Conservation (phyloP, 2,797 vertebrate species). For the Masticophis lateralis region DNA sequence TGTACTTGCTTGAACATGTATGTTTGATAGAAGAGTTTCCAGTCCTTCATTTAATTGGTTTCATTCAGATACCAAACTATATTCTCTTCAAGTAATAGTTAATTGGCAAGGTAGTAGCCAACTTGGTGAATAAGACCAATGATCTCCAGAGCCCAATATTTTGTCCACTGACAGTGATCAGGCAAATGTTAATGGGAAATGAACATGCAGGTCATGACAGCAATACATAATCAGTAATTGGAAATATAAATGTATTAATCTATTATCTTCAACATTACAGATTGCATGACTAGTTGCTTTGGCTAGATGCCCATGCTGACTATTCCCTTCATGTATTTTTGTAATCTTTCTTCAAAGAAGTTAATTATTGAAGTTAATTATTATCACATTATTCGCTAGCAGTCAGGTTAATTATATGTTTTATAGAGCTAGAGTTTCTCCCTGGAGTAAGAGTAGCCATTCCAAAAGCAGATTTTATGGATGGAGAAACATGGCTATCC, state of each 20-base stretch:
- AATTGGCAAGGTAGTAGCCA: not conserved
- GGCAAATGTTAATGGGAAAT: not conserved
- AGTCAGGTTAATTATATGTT: not conserved
- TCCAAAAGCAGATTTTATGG: not conserved
- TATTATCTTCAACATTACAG: not conserved
- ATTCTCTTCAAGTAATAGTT: not conserved
- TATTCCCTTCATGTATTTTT: not conserved
- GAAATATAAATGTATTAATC: not conserved
- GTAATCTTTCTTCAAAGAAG: not conserved
- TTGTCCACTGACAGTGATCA: not conserved
- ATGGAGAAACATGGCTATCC: not conserved
- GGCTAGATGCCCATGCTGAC: not conserved
- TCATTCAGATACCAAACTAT: slow-evolving; percentile 1
- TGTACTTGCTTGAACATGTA: not conserved
- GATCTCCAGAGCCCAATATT: not conserved
- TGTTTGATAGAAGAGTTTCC: not conserved
- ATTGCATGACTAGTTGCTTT: not conserved
- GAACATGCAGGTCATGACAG: not conserved
- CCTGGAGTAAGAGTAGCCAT: not conserved
- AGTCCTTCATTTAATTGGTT: not conserved
- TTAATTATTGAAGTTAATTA: not conserved
- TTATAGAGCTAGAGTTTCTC: not conserved
- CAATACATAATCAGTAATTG: not conserved
- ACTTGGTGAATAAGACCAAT: not conserved
- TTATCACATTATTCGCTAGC: not conserved